Conservation (phyloP, 2,113 vertebrate species). For the Eulemur rufifrons region DNA sequence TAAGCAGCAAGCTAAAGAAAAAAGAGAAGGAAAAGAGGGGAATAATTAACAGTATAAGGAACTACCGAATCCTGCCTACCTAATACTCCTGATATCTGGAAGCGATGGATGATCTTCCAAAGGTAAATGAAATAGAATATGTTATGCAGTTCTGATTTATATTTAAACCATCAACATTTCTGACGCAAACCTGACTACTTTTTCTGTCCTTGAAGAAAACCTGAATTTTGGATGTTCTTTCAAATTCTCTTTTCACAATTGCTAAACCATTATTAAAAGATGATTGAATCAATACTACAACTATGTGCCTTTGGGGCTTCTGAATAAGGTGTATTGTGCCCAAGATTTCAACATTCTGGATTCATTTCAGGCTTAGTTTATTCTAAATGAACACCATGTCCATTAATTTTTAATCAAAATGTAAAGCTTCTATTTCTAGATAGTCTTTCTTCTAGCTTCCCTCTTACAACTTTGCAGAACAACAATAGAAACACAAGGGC, state of each 20-base stretch:
- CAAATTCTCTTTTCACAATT: slow-evolving; percentile 41
- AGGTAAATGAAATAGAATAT: background rate
- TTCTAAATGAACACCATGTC: background rate
- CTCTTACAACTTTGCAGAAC: background rate
- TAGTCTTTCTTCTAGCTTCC: background rate
- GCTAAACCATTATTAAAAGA: slow-evolving; percentile 32
- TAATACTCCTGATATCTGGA: background rate
- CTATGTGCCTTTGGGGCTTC: background rate
- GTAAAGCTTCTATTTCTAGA: background rate
- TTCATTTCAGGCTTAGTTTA: background rate
- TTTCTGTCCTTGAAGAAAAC: slow-evolving; percentile 7
- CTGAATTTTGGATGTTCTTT: background rate
- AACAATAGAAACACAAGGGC: background rate
- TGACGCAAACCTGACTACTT: background rate
- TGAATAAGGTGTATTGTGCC: background rate
- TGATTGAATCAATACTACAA: background rate
- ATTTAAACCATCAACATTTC: background rate
- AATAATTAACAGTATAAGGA: background rate
- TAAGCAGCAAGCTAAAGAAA: background rate
- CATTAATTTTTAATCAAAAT: background rate
- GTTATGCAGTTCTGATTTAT: background rate
- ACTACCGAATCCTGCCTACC: background rate
- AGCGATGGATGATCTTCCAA: background rate
- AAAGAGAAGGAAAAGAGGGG: background rate
- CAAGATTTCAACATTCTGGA: background rate